These are phyloP conservation scores for Xanthia icteritia DNA, from an alignment of 2,888 invertebrate species.

Conservation along the genomic window DNA sequence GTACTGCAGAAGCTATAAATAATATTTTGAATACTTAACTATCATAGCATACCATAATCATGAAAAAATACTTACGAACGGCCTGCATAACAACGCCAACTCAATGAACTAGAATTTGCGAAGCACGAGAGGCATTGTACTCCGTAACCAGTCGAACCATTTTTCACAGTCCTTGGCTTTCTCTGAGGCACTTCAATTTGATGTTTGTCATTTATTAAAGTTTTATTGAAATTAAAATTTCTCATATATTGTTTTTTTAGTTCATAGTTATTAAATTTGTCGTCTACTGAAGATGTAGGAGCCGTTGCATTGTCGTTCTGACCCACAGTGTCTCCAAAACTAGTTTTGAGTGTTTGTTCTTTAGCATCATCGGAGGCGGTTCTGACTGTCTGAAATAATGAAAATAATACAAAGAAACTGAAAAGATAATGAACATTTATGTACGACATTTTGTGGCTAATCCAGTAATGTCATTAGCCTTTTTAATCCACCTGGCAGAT, in stretches of 20 bases:
- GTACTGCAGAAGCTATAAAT: background rate
- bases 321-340: constrained; percentile 65
- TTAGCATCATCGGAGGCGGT: constrained; percentile 66
- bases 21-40: background rate
- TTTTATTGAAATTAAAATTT: constrained; percentile 68
- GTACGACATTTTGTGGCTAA: constrained; percentile 63
- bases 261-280: constrained; percentile 70
- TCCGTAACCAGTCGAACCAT: constrained; percentile 38
- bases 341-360: constrained; percentile 69
- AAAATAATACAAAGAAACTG: constrained; percentile 73
- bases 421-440: constrained; percentile 65
- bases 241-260: constrained; percentile 64
- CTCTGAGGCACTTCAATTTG: constrained; percentile 61
- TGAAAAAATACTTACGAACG: constrained; percentile 68
- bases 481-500: constrained; percentile 15
- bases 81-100: constrained; percentile 73
- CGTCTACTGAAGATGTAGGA: constrained; percentile 62
- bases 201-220: constrained; percentile 51
- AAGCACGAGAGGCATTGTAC: constrained; percentile 75
- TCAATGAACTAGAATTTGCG: constrained; percentile 63
- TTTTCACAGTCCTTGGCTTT: constrained; percentile 60
- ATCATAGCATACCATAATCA: background rate
- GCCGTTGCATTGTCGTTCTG: constrained; percentile 67
- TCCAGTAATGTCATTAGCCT: background rate
- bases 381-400: constrained; percentile 68